phyloP scores from a whole-genome alignment of 2,113 vertebrate species.

The Blennius ocellaris region DNA sequence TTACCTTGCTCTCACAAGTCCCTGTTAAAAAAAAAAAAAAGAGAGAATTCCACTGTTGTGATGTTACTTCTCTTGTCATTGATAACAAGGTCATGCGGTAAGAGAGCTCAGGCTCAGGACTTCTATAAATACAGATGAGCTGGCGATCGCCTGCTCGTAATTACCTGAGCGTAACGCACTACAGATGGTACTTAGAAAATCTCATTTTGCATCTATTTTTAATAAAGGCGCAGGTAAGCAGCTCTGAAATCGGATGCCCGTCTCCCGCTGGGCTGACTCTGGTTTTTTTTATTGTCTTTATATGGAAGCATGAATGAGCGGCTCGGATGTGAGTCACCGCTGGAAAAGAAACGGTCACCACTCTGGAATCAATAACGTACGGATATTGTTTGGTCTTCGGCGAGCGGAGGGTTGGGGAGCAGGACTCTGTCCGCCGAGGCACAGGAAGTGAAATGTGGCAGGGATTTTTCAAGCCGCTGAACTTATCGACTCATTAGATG shows the following conservation, averaged over 20 bases:
- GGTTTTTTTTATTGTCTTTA: slow-evolving; percentile 22
- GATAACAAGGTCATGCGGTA: slow-evolving; percentile 34
- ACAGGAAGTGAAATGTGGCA: background rate
- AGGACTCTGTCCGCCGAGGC: background rate
- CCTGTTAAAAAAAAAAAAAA: background rate
- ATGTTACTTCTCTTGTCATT: background rate
- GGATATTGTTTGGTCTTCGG: slow-evolving; percentile 36
- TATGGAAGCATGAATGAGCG: slow-evolving; percentile 20
- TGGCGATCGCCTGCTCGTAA: background rate
- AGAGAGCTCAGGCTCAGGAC: slow-evolving; percentile 13
- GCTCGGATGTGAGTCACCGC: slow-evolving; percentile 36
- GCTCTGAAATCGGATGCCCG: background rate
- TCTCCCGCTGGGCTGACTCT: background rate
- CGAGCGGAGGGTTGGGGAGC: background rate
- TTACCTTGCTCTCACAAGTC: background rate
- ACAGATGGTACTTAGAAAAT: background rate
- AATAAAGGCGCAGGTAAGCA: background rate
- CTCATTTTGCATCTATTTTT: slow-evolving; percentile 1
- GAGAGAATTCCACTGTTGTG: slow-evolving; percentile 1
- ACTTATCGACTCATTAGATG: background rate
- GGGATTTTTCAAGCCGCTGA: background rate
- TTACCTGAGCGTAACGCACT: background rate
- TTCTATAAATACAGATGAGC: background rate
- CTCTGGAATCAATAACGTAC: slow-evolving; percentile 49
- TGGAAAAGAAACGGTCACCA: slow-evolving; percentile 45